Evolutionary conservation across 2,113 vertebrate species (phyloP).

Genomic region (Ciconia stormi): DNA sequence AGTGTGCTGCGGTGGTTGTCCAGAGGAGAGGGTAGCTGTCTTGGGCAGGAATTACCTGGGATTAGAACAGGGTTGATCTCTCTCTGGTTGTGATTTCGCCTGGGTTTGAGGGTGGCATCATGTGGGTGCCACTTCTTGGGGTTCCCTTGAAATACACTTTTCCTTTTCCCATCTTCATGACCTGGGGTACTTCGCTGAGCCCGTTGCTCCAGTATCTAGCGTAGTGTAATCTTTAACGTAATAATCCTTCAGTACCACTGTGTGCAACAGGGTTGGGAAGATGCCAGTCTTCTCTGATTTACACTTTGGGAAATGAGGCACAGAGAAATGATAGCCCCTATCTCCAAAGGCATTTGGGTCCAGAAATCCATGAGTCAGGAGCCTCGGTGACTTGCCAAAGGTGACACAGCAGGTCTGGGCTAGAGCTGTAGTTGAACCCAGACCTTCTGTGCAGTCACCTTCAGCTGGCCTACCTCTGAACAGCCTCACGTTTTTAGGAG

Average conservation of each 20-base stretch:
- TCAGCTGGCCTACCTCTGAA: not conserved
- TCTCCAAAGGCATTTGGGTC: not conserved
- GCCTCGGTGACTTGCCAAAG: not conserved
- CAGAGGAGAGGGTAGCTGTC: not conserved
- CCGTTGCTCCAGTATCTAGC: not conserved
- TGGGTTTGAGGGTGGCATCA: not conserved
- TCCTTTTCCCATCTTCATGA: not conserved
- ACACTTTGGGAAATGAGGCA: not conserved
- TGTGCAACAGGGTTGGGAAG: not conserved
- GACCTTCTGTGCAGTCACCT: not conserved
- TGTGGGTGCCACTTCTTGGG: not conserved
- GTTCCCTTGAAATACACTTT: not conserved
- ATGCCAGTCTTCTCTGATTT: not conserved
- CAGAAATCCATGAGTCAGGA: not conserved
- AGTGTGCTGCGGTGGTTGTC: not conserved
- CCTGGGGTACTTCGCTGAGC: fast-evolving
- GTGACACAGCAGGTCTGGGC: not conserved
- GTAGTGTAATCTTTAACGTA: not conserved
- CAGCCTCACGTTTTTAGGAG: not conserved
- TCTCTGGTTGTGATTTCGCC: not conserved
- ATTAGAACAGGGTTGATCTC: not conserved
- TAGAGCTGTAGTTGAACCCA: not conserved
- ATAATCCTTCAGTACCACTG: not conserved
- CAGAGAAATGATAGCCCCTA: fast-evolving
- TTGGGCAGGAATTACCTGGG: not conserved